A percentile compares a stretch with the other conserved stretches of the same genome.
Evolutionary conservation across 2,797 vertebrate species (phyloP).

Genomic region (Falco naumanni): DNA sequence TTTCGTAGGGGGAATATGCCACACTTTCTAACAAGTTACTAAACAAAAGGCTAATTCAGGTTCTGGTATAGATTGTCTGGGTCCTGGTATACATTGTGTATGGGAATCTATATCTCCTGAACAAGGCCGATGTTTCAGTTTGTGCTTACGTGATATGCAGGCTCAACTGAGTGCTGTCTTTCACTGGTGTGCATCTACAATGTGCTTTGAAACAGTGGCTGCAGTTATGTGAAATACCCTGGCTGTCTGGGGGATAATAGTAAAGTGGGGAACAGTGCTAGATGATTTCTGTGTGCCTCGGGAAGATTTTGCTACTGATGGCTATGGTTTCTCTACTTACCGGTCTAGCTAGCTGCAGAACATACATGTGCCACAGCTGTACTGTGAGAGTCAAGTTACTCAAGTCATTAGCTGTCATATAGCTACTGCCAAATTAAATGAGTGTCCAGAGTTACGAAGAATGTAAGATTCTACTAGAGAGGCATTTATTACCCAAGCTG

Average conservation of each 20-base stretch:
- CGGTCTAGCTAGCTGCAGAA: background rate
- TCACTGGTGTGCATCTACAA: background rate
- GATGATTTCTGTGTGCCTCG: background rate
- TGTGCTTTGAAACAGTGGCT: background rate
- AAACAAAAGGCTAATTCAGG: background rate
- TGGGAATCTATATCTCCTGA: background rate
- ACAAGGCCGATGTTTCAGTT: background rate
- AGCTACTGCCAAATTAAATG: background rate
- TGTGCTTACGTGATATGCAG: fast-evolving
- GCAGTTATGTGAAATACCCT: background rate
- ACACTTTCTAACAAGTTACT: background rate
- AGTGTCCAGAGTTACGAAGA: background rate
- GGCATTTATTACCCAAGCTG: background rate
- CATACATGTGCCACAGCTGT: fast-evolving
- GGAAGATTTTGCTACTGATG: background rate
- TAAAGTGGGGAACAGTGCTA: background rate
- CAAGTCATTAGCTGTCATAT: background rate
- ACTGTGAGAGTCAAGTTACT: background rate
- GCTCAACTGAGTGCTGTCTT: background rate
- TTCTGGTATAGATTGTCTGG: background rate
- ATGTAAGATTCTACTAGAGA: background rate
- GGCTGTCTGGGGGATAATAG: background rate
- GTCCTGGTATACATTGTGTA: background rate
- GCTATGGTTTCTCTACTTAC: background rate
- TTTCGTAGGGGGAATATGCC: background rate